Percentiles rank a stretch among this genome's conserved stretches.
phyloP scores from a whole-genome alignment of 2,797 vertebrate genomes.

The Rhyacichthys aspro region DNA sequence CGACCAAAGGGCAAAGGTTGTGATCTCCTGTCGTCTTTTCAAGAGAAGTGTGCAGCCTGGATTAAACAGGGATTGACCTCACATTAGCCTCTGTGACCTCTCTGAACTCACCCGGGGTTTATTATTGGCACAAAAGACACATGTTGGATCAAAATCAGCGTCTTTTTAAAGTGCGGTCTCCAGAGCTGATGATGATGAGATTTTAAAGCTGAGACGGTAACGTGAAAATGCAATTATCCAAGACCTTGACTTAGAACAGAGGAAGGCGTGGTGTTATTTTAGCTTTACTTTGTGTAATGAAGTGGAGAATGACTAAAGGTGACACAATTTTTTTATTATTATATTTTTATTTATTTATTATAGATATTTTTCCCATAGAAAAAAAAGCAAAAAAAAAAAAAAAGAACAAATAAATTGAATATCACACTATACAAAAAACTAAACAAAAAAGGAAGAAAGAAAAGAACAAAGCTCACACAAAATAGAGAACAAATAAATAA shows the following conservation, averaged over 20 bases:
- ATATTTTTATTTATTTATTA: no score
- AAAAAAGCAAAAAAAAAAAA: no score
- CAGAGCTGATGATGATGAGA: not conserved
- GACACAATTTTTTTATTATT: no score
- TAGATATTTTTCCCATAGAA: no score
- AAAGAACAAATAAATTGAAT: no score
- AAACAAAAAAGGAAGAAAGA: no score
- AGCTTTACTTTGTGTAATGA: not conserved
- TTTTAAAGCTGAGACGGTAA: not conserved
- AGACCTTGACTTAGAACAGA: not conserved
- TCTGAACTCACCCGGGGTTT: not conserved
- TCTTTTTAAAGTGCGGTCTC: no score
- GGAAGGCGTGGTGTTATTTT: not conserved
- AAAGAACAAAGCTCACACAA: no score
- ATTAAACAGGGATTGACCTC: conserved; percentile 6
- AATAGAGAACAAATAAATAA: no score
- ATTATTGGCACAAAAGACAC: no score
- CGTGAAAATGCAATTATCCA: not conserved
- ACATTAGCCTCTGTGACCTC: not conserved
- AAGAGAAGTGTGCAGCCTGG: not conserved
- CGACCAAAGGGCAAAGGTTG: not conserved
- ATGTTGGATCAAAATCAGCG: no score
- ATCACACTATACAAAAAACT: no score
- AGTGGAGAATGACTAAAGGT: not conserved
- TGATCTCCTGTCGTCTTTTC: conserved; percentile 10